A percentile compares a stretch with the other conserved stretches of the same genome.
Conservation (phyloP, 2,797 vertebrate genomes). For the Enteromius argenteus region DNA sequence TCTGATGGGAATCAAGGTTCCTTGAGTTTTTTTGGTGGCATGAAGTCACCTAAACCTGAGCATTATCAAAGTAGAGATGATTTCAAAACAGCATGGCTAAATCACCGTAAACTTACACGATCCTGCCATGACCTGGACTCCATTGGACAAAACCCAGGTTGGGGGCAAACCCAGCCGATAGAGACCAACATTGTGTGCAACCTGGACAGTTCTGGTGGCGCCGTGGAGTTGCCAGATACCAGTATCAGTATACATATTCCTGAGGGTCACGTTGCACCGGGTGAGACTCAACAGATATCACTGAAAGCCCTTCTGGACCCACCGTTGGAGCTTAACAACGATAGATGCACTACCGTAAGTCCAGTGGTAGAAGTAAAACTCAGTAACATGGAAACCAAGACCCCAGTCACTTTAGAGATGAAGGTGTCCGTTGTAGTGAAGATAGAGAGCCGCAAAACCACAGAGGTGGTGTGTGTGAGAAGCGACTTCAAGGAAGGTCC, state of each 20-base stretch:
- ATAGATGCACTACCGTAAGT: slow-evolving; percentile 90
- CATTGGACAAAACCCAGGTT: slow-evolving; percentile 92
- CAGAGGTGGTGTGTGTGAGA: slow-evolving; percentile 86
- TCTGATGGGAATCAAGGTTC: slow-evolving; percentile 73
- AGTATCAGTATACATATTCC: slow-evolving; percentile 90
- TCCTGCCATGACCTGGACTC: slow-evolving; percentile 95
- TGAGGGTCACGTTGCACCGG: slow-evolving; percentile 86
- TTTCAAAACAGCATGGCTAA: slow-evolving; percentile 93
- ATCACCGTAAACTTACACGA: slow-evolving; percentile 92
- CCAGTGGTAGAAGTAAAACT: slow-evolving; percentile 94
- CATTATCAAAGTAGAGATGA: slow-evolving; percentile 96
- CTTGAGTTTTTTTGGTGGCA: slow-evolving; percentile 82
- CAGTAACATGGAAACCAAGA: slow-evolving; percentile 92
- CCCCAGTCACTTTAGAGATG: slow-evolving; percentile 88
- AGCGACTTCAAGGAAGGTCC: slow-evolving; percentile 94
- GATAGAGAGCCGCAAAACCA: slow-evolving; percentile 82
- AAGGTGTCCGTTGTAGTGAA: slow-evolving; percentile 91
- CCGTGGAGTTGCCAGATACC: slow-evolving; percentile 93
- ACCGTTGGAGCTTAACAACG: slow-evolving; percentile 91
- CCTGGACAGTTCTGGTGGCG: slow-evolving; percentile 90
- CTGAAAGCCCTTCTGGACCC: slow-evolving; percentile 93
- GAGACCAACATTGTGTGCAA: slow-evolving; percentile 94
- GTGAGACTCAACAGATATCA: slow-evolving; percentile 92
- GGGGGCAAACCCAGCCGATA: slow-evolving; percentile 96
- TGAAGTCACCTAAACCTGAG: slow-evolving; percentile 93